Percentiles rank a stretch among this genome's conserved stretches.
Evolutionary conservation across 2,113 vertebrate genomes (phyloP).

Genomic region (Sander vitreus): DNA sequence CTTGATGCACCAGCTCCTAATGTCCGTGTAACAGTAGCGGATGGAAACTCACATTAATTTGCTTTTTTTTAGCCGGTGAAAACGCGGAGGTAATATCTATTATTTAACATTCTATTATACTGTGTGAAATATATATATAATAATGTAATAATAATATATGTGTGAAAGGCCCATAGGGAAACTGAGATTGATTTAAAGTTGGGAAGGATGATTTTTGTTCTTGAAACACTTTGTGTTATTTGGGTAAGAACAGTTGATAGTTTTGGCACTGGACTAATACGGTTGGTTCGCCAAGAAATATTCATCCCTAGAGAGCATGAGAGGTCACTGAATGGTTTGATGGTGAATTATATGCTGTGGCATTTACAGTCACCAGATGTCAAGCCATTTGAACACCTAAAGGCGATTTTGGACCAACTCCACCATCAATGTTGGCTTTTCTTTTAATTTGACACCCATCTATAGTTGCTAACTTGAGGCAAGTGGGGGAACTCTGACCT

Average conservation of each 20-base stretch:
- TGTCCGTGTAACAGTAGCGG: background rate
- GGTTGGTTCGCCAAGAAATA: background rate
- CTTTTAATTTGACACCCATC: background rate
- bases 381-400: background rate
- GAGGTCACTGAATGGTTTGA: background rate
- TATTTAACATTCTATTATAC: background rate
- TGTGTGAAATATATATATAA: too few relatives aligned
- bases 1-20: background rate
- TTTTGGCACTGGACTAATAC: background rate
- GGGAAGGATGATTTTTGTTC: background rate
- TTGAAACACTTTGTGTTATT: background rate
- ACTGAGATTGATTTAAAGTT: background rate
- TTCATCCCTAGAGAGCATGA: background rate
- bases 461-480: background rate
- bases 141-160: too few relatives aligned
- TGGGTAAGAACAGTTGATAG: background rate
- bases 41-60: background rate
- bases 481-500: background rate
- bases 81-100: background rate
- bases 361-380: background rate
- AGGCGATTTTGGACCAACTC: background rate
- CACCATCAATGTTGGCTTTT: background rate
- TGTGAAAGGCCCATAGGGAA: background rate
- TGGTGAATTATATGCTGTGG: background rate
- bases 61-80: background rate